Conservation (phyloP, 2,888 invertebrate genomes). For the Aplocera efformata region DNA sequence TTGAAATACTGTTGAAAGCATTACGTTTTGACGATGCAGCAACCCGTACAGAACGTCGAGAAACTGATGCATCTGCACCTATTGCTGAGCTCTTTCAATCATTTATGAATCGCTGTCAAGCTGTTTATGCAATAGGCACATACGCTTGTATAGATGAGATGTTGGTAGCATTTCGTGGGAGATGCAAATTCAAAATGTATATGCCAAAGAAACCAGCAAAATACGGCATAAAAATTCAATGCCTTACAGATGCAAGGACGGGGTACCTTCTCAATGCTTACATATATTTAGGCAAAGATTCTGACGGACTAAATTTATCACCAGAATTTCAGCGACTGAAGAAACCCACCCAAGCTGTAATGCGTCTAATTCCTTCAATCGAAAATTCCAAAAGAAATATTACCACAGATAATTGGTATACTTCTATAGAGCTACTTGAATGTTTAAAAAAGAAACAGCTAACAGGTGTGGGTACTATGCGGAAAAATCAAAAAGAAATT, state of each 20-base stretch:
- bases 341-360: not conserved
- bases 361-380: not conserved
- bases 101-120: conserved; percentile 26
- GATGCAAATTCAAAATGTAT: conserved; percentile 22
- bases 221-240: conserved; percentile 20
- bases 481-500: conserved; percentile 2
- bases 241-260: conserved; percentile 16
- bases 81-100: conserved; percentile 21
- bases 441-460: not conserved
- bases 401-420: conserved; percentile 1
- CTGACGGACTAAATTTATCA: conserved; percentile 2
- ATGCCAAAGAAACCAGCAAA: conserved; percentile 26
- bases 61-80: conserved; percentile 19
- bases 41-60: conserved; percentile 17
- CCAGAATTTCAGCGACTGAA: not conserved
- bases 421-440: not conserved
- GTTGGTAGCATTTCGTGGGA: conserved; percentile 27
- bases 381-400: not conserved
- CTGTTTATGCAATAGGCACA: conserved; percentile 18
- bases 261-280: conserved; percentile 19
- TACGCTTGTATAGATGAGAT: conserved; percentile 27
- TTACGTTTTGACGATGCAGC: conserved; percentile 25
- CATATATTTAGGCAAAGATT: conserved; percentile 16
- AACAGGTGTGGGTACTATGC: conserved; percentile 1
- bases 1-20: conserved; percentile 21